These are phyloP conservation scores for Tipula lateralis DNA, from an alignment of 2,888 invertebrate genomes.

Conservation along the genomic window DNA sequence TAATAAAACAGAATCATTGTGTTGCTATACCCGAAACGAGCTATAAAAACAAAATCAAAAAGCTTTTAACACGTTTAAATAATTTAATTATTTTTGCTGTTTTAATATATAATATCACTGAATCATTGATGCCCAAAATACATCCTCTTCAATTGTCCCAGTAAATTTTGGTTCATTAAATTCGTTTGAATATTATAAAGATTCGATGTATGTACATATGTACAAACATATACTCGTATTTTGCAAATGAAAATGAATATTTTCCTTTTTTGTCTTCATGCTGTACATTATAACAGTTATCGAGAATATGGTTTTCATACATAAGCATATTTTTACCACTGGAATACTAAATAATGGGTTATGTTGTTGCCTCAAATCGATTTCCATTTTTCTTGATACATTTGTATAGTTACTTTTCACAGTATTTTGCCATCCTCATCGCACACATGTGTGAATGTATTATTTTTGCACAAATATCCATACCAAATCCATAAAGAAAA, in stretches of 20 bases:
- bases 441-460: background rate
- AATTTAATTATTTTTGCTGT: background rate
- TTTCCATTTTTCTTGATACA: background rate
- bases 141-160: background rate
- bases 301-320: background rate
- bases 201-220: background rate
- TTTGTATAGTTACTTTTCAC: background rate
- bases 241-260: background rate
- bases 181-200: background rate
- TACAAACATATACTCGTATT: background rate
- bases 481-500: background rate
- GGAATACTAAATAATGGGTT: background rate
- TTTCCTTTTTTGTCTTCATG: background rate
- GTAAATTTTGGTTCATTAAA: background rate
- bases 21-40: no score
- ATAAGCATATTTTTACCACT: background rate
- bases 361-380: background rate
- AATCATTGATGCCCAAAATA: background rate
- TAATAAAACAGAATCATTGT: no score
- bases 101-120: background rate
- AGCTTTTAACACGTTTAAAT: background rate
- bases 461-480: background rate
- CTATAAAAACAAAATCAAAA: background rate
- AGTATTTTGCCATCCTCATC: background rate
- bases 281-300: background rate